Base-by-base conservation (phyloP, 2,797 vertebrate species). In the Taeniopygia guttata region DNA sequence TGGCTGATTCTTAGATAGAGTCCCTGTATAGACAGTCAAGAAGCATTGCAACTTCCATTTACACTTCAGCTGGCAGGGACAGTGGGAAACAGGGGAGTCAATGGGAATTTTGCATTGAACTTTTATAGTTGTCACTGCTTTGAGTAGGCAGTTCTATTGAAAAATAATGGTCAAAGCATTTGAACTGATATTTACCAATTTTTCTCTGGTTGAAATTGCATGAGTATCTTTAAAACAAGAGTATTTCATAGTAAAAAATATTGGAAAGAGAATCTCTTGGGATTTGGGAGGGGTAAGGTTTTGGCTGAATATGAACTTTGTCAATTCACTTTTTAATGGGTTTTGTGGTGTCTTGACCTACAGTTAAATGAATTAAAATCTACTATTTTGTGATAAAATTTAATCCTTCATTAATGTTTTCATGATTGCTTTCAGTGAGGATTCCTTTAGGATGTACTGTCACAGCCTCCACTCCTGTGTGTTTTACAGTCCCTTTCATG, bases 11-110 rank as follows among this genome's bases (percentile, higher is more conserved):
- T 52, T 23, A 36, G 27, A n/a, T n/a, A 70, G 46, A 80, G 38
- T 21, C 20, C 56, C 54, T 52, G 25, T 43, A 52, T 51, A 82
- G 75, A 59, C 55, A 73, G 6, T 51, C 69, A 51, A 70, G 38
- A 78, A 84, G 8, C 9, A n/a, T 30, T 84, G 52, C 11, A 68
- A 25, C 11, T 75, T 84, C 62, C 13, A 34, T 75, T 72, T 43
- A 27, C 23, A 48, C 72, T 92, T 89, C 36, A 64, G 13, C 27
- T 73, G 72, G 10, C 13, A 68, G 0, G 0, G 29, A n/a, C 6
- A n/a, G 38, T 11, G 36, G 32, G 54, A 70, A 45, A 14, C 5
- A 70, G 12, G 2, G 8, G 14, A 86, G 21, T 22, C 1, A 0
- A 60, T 23, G 7, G 32, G 42, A 82, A 77, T 60, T 77, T 55